A percentile compares a stretch with the other conserved stretches of the same genome.
phyloP scores from a whole-genome alignment of 2,113 vertebrate species.

The Plectropomus leopardus region DNA sequence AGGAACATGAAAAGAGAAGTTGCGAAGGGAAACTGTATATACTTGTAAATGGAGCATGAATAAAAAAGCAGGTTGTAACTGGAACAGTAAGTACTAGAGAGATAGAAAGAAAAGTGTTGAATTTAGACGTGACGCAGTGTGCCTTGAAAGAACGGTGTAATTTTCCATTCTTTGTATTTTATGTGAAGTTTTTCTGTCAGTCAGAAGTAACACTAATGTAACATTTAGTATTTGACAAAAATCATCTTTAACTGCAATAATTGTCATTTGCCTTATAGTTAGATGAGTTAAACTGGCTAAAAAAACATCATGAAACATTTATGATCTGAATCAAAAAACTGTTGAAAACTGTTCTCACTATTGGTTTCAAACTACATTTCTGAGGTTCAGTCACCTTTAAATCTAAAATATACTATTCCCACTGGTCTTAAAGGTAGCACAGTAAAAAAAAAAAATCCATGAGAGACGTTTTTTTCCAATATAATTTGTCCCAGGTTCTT shows the following conservation, averaged over 20 bases:
- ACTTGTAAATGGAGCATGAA: slow-evolving; percentile 66
- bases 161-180: neutral
- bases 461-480: slow-evolving; percentile 10
- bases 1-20: slow-evolving; percentile 40
- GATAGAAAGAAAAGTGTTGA: slow-evolving; percentile 56
- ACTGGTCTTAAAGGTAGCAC: neutral
- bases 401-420: neutral
- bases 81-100: slow-evolving; percentile 59
- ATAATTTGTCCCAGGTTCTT: slow-evolving; percentile 8
- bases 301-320: slow-evolving; percentile 1
- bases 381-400: neutral
- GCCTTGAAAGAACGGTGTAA: slow-evolving; percentile 38
- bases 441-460: neutral
- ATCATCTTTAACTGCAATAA: neutral
- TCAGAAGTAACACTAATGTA: slow-evolving; percentile 7
- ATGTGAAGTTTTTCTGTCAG: slow-evolving; percentile 21
- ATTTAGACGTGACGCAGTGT: slow-evolving; percentile 37
- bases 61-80: slow-evolving; percentile 69
- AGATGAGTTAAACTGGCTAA: slow-evolving; percentile 19
- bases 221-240: neutral
- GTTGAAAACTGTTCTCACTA: slow-evolving; percentile 28
- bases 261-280: neutral
- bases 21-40: slow-evolving; percentile 63
- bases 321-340: slow-evolving; percentile 21
- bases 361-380: slow-evolving; percentile 6